Conservation (phyloP, 2,888 invertebrate species). For the Cataglyphis rosenhaueri region DNA sequence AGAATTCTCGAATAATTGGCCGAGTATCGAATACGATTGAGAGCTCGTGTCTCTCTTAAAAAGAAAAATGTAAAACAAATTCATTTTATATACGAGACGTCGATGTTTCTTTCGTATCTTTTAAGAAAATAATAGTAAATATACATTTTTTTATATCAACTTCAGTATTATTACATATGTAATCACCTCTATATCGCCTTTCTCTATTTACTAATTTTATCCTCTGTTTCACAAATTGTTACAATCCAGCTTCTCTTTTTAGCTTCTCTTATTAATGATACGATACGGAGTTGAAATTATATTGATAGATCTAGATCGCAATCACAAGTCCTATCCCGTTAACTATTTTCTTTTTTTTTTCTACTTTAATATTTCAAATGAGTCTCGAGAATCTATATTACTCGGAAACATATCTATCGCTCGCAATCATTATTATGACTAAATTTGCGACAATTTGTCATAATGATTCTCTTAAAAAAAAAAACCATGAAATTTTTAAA, state of each 20-base stretch:
- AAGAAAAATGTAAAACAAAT: slow-evolving; percentile 6
- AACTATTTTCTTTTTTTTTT: slow-evolving; percentile 20
- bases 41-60: not conserved
- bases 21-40: not conserved
- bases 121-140: slow-evolving; percentile 66
- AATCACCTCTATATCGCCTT: slow-evolving; percentile 6
- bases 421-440: not conserved
- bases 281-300: slow-evolving; percentile 4
- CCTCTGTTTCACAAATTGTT: not conserved
- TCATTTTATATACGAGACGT: slow-evolving; percentile 29
- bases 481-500: not conserved
- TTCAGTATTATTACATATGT: not conserved
- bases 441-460: not conserved
- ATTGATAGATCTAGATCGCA: not conserved
- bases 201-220: not conserved
- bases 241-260: not conserved
- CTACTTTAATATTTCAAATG: not conserved
- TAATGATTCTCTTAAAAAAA: slow-evolving; percentile 9
- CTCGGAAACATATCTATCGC: not conserved
- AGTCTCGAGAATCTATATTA: not conserved
- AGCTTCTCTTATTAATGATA: not conserved
- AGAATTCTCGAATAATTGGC: not conserved
- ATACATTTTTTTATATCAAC: slow-evolving; percentile 62
- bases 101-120: slow-evolving; percentile 55
- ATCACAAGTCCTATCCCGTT: not conserved